phyloP scores from a whole-genome alignment of 2,888 invertebrate species.

The Rhamnusium bicolor region DNA sequence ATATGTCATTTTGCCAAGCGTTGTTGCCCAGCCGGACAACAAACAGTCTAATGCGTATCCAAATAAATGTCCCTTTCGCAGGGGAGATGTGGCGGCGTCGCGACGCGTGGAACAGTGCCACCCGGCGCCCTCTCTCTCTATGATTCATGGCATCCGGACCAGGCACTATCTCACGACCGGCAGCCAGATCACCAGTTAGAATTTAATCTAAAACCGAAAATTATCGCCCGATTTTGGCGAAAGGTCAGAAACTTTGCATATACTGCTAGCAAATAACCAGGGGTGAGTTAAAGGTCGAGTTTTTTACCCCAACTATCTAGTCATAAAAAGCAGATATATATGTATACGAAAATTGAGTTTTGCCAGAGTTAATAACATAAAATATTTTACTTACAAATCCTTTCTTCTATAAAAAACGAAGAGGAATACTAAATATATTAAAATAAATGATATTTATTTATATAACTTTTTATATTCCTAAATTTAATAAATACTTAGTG shows the following conservation, averaged over 20 bases:
- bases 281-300: neutral
- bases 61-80: slow-evolving; percentile 53
- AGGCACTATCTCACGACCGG: slow-evolving; percentile 48
- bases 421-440: too few species aligned
- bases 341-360: neutral
- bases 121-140: slow-evolving; percentile 49
- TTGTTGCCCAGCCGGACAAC: slow-evolving; percentile 49
- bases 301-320: neutral
- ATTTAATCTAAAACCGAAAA: slow-evolving; percentile 57
- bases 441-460: too few species aligned
- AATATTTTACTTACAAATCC: neutral
- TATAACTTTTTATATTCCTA: too few species aligned
- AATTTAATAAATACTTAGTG: too few species aligned
- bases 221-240: slow-evolving; percentile 56
- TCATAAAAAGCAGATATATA: neutral
- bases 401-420: neutral
- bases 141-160: slow-evolving; percentile 53
- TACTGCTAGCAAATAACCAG: neutral
- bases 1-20: slow-evolving; percentile 49
- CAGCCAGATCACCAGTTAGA: slow-evolving; percentile 46
- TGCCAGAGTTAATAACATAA: neutral
- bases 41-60: slow-evolving; percentile 59
- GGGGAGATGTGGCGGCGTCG: slow-evolving; percentile 51
- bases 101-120: slow-evolving; percentile 43
- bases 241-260: slow-evolving; percentile 48